Evolutionary conservation across 2,797 vertebrate genomes (phyloP).

Genomic region (Thunnus albacares): DNA sequence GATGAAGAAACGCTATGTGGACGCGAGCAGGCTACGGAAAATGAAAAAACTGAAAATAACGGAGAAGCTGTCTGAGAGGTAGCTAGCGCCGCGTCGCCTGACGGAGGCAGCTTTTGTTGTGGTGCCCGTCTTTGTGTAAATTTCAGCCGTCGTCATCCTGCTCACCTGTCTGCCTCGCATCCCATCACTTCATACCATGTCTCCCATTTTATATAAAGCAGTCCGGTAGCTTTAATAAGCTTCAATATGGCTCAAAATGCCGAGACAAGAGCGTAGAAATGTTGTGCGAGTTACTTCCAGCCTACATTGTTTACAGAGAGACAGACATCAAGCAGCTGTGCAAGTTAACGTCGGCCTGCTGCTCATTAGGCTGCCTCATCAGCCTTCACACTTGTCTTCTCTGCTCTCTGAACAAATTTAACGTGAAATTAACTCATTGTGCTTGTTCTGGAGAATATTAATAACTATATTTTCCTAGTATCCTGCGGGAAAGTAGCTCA

Average conservation of each 20-base stretch:
- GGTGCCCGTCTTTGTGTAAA: conserved; percentile 74
- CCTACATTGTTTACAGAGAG: conserved; percentile 61
- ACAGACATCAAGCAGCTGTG: conserved; percentile 27
- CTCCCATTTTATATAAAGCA: not conserved
- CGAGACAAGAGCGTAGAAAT: not conserved
- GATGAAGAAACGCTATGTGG: conserved; percentile 90
- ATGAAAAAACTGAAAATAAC: conserved; percentile 88
- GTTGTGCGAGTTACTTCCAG: conserved; percentile 33
- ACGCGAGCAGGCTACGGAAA: conserved; percentile 86
- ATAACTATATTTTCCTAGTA: not conserved
- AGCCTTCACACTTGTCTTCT: not conserved
- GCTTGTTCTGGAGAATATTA: rapidly evolving
- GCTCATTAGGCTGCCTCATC: not conserved
- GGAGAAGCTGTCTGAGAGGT: conserved; percentile 89
- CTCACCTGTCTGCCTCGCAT: conserved; percentile 72
- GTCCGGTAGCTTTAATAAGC: not conserved
- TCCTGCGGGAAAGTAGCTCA: rapidly evolving
- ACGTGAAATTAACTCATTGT: not conserved
- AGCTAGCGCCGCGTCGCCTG: conserved; percentile 50
- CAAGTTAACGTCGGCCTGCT: conserved; percentile 60
- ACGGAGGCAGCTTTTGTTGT: conserved; percentile 79
- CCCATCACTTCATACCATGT: conserved; percentile 12
- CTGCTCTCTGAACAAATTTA: not conserved
- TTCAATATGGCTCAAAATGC: not conserved
- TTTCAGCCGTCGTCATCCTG: conserved; percentile 63